These are phyloP conservation scores for Oscheius sp. DNA, from an alignment of 2,888 invertebrate genomes.

Conservation along the genomic window DNA sequence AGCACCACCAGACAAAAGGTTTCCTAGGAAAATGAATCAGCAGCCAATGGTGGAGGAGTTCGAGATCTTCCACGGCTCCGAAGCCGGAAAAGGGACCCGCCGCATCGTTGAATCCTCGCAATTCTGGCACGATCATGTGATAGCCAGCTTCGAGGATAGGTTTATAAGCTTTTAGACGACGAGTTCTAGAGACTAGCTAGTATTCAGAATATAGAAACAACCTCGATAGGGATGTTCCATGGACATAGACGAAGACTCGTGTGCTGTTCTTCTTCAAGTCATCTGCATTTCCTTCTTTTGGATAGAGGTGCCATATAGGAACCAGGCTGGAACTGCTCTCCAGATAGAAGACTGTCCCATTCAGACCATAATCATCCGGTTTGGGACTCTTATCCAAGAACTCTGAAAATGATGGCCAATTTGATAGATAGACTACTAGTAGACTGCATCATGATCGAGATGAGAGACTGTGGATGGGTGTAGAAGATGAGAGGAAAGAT, in stretches of 20 bases:
- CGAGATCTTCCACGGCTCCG: not conserved
- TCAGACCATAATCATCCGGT: not conserved
- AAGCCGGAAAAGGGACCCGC: not conserved
- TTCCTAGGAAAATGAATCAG: not conserved
- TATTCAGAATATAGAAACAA: not conserved
- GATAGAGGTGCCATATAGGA: slow-evolving; percentile 12
- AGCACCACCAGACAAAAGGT: slow-evolving; percentile 17
- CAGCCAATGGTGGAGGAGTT: slow-evolving; percentile 5
- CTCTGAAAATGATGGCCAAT: not conserved
- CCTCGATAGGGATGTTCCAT: not conserved
- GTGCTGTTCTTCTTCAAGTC: not conserved
- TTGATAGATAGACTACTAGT: not conserved
- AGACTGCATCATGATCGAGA: not conserved
- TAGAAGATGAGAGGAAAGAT: slow-evolving; percentile 3
- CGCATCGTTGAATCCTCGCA: slow-evolving; percentile 8
- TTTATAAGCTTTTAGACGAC: not conserved
- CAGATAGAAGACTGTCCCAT: slow-evolving; percentile 5
- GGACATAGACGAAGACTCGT: not conserved
- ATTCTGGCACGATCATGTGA: slow-evolving; percentile 17
- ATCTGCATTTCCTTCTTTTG: not conserved
- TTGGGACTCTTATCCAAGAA: not conserved
- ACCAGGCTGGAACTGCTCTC: not conserved
- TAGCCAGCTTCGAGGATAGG: not conserved
- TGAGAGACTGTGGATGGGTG: slow-evolving; percentile 3
- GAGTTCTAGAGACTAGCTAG: not conserved